Evolutionary conservation across 2,888 invertebrate species (phyloP).

Genomic region (Halictus quadricinctus): DNA sequence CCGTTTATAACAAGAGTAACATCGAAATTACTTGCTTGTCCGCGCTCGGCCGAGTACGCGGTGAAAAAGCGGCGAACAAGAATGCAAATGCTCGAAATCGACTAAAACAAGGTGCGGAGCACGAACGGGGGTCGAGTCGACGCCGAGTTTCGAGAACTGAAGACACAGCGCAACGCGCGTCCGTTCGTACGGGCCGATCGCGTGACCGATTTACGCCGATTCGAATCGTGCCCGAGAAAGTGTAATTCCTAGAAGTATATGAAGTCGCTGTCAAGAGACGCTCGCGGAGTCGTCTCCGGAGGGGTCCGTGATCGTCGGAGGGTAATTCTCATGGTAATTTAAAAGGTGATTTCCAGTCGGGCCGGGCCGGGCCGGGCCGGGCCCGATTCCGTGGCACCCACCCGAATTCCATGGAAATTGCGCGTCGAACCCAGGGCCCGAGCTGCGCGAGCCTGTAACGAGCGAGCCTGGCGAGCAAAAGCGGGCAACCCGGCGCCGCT

Average conservation of each 20-base stretch:
- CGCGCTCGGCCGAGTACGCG: background rate
- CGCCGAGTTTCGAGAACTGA: constrained; percentile 1
- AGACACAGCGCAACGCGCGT: background rate
- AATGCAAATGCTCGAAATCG: background rate
- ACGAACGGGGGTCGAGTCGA: background rate
- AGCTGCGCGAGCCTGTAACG: constrained; percentile 15
- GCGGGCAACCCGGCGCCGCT: background rate
- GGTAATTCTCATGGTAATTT: constrained; percentile 5
- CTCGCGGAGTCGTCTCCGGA: constrained; percentile 3
- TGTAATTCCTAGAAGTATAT: constrained; percentile 14
- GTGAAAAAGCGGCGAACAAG: background rate
- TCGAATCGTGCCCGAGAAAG: constrained; percentile 31
- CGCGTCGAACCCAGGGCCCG: constrained; percentile 7
- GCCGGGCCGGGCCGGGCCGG: background rate
- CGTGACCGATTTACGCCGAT: constrained; percentile 21
- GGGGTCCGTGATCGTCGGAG: background rate
- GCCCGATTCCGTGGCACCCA: background rate
- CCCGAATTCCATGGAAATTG: constrained; percentile 17
- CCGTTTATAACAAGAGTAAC: background rate
- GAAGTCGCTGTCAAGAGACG: background rate
- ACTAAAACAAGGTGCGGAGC: background rate
- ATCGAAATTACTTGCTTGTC: background rate
- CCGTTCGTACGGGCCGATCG: background rate
- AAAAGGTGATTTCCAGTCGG: background rate
- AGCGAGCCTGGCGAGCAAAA: background rate